Evolutionary conservation across 2,888 invertebrate species (phyloP), one percentile per base, ranked within the genome.

Genomic region (Lithodes maja): DNA sequence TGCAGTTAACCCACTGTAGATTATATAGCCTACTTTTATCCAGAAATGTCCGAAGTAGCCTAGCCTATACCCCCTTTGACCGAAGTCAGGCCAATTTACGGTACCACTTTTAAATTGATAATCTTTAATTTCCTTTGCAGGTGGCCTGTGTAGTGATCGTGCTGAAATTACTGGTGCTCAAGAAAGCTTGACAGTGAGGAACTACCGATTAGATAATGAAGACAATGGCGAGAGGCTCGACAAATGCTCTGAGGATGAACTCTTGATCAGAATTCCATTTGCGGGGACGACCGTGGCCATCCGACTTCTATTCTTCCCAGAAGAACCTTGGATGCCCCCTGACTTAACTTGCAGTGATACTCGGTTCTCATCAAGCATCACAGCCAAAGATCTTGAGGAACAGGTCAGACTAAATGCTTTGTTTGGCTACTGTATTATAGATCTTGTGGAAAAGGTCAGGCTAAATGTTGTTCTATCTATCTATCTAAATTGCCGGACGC

Each of bases 281-380:
- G 96, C 96, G 90, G 96, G 95, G 1, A 95, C 95, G 92, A 94
- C 94, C 90, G 93, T 97, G 2, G 95, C 95, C 92, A 96, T 96
- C 96, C 96, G 96, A 93, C 94, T 97, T 15, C 94, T 96, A 90
- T 97, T 97, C 93, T 95, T 96, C 93, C 94, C 94, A 0, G 93
- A 94, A 17, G 94, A 94, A 81, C 95, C 96, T 3, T 95, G 96
- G 93, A 95, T 95, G 93, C 96, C 96, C 3, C 96, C 97, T 0
- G 97, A 97, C 93, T 96, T 97, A 93, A 95, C 96, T 92, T 96
- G 97, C 93, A 95, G 96, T 92, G 96, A 96, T 93, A 95, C 95
- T 74, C 94, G 94, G 82, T 97, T 97, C 93, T 93, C 96, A 53
- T 94, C 94, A 85, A 95, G 95, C 93, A 94, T 95, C 71, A 95